phyloP scores from a whole-genome alignment of 1,140 invertebrate genomes.

The Dolichoris vasculosae region DNA sequence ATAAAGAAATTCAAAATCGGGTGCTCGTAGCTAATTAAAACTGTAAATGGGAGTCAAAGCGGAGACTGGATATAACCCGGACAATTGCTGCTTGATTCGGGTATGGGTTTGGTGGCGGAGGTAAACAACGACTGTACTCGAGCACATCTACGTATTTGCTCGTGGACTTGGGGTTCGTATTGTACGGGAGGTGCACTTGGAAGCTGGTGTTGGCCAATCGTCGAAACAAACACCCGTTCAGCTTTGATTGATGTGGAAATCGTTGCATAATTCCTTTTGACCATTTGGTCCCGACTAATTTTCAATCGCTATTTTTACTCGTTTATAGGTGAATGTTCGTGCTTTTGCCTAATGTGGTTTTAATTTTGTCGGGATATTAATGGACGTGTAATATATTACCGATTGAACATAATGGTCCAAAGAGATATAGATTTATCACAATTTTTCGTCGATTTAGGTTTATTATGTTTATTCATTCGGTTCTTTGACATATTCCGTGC shows the following conservation, averaged over 20 bases:
- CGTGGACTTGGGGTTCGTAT: conserved; percentile 19
- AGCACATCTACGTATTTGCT: conserved; percentile 32
- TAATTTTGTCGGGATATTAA: no score
- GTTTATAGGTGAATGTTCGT: no score
- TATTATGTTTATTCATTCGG: no score
- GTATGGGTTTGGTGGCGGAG: not conserved
- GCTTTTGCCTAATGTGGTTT: no score
- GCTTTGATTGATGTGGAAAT: conserved; percentile 28
- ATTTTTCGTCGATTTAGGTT: no score
- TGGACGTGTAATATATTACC: no score
- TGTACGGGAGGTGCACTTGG: not conserved
- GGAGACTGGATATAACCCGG: not conserved
- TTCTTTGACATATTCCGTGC: no score
- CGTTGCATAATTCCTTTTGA: conserved; percentile 29
- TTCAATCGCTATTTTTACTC: not conserved
- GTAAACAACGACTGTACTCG: not conserved
- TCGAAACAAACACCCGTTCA: conserved; percentile 35
- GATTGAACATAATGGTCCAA: no score
- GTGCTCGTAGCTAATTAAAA: conserved; percentile 27
- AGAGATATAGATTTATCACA: no score
- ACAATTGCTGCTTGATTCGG: conserved; percentile 33
- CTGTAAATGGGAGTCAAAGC: not conserved
- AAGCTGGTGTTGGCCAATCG: conserved; percentile 11
- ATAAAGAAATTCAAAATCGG: not conserved
- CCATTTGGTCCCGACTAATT: not conserved